Base-by-base conservation (phyloP, 2,797 vertebrate species). In the Megaceryle alcyon region DNA sequence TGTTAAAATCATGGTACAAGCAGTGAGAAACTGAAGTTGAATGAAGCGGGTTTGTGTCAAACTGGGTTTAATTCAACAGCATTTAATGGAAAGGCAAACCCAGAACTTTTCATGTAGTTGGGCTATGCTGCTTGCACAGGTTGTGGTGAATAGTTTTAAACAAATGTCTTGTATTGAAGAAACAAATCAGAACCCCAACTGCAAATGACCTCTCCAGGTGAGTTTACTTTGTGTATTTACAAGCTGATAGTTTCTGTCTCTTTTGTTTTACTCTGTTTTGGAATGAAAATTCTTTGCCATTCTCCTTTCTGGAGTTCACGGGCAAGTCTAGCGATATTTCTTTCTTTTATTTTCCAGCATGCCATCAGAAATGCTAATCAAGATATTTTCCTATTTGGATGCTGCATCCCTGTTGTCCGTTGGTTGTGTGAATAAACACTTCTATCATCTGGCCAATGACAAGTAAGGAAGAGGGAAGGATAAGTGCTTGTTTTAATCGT, bases 381-480 rank as follows among this genome's bases (percentile, higher is more conserved):
- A 98, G 97, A 98, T 99, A 86, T 95, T 99, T 69, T 98, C 98
- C 31, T 98, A 98, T 96, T 97, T 99, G 97, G 99, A 99, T 97
- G 97, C 97, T 10, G 94, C 89, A 5, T 97, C 98, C 81, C 97
- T 99, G 18, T 96, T 98, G 91, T 98, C 95, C 88, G 37, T 98
- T 22, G 98, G 98, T 66, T 98, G 98, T 56, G 97, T 98, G 91
- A 99, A 95, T 96, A 99, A 97, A 60, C 94, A 43, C 83, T 98
- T 99, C 95, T 96, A 97, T 94, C 96, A 98, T 25, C 97, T 99
- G 68, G 97, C 98, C 94, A 99, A 87, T 86, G 98, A 98, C 97
- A 99, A 99, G 99, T 99, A 98, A 98, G 99, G 85, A 72, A 82
- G 70, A 60, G 68, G 41, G 43, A 76, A 14, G 22, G 48, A 2